Evolutionary conservation across 2,888 invertebrate species (phyloP).

Genomic region (Drosophila demipolita): DNA sequence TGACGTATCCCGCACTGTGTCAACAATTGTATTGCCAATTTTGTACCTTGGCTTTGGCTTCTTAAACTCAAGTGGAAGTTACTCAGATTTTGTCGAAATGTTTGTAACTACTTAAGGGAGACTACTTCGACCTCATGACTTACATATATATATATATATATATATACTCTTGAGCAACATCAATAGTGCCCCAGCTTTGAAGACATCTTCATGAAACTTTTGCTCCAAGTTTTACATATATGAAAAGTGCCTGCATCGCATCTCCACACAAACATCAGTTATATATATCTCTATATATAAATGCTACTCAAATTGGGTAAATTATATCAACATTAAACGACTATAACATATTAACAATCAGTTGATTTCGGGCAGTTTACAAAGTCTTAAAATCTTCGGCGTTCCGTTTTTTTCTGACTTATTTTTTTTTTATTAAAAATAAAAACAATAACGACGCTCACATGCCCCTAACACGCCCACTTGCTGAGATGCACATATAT

Average conservation of each 20-base stretch:
- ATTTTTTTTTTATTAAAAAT: slow-evolving; percentile 56
- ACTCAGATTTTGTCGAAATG: not conserved
- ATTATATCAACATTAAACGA: not conserved
- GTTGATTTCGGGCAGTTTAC: not conserved
- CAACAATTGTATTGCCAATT: slow-evolving; percentile 30
- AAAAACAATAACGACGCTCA: slow-evolving; percentile 64
- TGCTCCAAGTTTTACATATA: not conserved
- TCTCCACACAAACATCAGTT: not conserved
- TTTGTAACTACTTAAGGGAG: not conserved
- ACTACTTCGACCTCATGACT: not conserved
- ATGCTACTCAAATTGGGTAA: not conserved
- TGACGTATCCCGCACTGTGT: slow-evolving; percentile 37
- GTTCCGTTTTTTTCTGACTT: not conserved
- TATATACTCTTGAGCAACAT: not conserved
- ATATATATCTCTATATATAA: not conserved
- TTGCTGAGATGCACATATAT: slow-evolving; percentile 6
- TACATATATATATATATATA: not conserved
- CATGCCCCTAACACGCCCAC: slow-evolving; percentile 36
- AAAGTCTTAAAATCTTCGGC: not conserved
- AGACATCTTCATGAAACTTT: not conserved
- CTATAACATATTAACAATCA: not conserved
- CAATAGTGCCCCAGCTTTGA: not conserved
- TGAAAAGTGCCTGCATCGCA: not conserved
- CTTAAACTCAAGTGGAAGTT: not conserved
- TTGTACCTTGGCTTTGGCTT: slow-evolving; percentile 14